These are phyloP conservation scores for Leiothrix lutea DNA, from an alignment of 2,113 vertebrate species.

Conservation along the genomic window DNA sequence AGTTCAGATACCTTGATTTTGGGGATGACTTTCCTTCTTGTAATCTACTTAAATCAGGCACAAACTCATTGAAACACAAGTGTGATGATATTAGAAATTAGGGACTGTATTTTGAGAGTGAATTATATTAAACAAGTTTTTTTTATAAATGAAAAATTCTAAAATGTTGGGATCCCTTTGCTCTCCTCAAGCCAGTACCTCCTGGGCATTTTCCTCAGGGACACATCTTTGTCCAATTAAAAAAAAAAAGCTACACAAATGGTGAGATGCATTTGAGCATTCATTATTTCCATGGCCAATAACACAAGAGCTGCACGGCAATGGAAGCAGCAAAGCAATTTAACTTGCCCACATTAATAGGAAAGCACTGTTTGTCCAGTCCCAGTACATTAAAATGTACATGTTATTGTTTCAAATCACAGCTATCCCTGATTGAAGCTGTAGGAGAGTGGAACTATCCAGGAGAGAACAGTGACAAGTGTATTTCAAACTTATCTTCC, in stretches of 20 bases:
- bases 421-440: neutral
- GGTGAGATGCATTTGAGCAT: neutral
- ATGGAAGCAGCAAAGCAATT: neutral
- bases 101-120: neutral
- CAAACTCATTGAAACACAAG: neutral
- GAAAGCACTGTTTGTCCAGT: neutral
- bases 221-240: neutral
- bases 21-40: neutral
- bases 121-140: neutral
- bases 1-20: neutral
- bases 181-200: neutral
- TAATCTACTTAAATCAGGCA: neutral
- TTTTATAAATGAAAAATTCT: neutral
- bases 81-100: neutral
- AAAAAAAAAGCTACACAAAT: neutral
- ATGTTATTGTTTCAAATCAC: neutral
- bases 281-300: neutral
- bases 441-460: neutral
- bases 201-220: neutral
- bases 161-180: neutral
- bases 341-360: neutral
- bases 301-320: neutral
- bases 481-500: neutral
- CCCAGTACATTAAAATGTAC: no score
- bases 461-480: neutral